Conservation (phyloP, 2,113 vertebrate genomes). For the Eclectus roratus region DNA sequence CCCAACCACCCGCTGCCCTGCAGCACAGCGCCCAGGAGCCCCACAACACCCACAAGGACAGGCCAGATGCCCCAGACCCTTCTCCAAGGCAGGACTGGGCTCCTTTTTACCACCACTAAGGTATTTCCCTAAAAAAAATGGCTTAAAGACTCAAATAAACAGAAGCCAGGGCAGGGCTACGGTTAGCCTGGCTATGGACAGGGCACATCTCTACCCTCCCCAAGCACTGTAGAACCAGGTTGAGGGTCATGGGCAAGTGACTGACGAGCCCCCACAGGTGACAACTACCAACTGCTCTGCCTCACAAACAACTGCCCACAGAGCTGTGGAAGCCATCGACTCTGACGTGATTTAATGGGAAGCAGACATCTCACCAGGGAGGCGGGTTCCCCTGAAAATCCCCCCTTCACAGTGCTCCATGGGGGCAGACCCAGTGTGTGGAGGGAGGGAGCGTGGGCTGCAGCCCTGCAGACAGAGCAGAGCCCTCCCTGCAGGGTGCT, state of each 20-base stretch:
- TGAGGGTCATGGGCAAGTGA: neutral
- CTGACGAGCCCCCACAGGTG: neutral
- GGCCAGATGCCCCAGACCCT: accelerated
- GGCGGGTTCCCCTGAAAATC: neutral
- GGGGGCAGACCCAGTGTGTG: neutral
- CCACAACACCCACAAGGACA: accelerated
- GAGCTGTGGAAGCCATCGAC: neutral
- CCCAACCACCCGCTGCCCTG: accelerated
- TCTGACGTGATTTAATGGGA: neutral
- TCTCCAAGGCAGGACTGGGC: accelerated
- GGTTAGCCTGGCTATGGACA: neutral
- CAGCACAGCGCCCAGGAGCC: neutral
- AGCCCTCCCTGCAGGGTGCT: neutral
- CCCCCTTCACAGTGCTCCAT: neutral
- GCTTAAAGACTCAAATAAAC: neutral
- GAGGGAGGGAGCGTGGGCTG: neutral
- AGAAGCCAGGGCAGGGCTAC: neutral
- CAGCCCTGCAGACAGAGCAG: neutral
- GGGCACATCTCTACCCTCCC: neutral
- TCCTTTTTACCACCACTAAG: accelerated
- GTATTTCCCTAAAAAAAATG: neutral
- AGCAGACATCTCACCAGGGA: neutral
- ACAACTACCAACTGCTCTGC: neutral
- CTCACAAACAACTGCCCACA: neutral
- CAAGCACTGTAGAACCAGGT: neutral